These are phyloP conservation scores for Watsonalla binaria DNA, from an alignment of 2,888 invertebrate species.

Conservation along the genomic window DNA sequence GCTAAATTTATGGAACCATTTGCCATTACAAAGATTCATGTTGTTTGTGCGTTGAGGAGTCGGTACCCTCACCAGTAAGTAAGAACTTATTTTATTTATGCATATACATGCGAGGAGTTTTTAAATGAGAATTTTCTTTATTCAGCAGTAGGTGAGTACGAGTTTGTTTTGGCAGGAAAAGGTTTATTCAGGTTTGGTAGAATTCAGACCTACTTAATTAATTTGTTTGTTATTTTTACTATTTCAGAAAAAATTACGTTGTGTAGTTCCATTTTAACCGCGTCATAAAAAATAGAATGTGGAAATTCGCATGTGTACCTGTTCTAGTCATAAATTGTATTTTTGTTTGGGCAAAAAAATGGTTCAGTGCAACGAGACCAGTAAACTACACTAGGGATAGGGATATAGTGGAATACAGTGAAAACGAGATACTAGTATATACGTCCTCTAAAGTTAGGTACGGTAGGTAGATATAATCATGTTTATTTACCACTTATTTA, in stretches of 20 bases:
- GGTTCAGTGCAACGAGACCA: neutral
- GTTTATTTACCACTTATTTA: no score
- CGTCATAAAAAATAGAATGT: neutral
- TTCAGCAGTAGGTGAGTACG: neutral
- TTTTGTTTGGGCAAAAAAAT: neutral
- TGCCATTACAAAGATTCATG: conserved; percentile 20
- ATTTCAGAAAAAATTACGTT: neutral
- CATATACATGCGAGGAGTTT: neutral
- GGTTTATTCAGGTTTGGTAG: neutral
- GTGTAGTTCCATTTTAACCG: neutral
- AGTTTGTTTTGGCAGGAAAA: neutral
- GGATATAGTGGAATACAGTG: no score
- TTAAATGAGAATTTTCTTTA: neutral
- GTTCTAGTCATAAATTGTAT: neutral
- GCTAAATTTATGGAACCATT: conserved; percentile 20
- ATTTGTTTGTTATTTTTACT: neutral
- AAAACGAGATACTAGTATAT: no score
- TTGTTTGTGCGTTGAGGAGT: conserved; percentile 9
- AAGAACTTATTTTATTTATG: neutral
- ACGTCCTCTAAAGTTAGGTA: no score
- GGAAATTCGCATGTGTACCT: neutral
- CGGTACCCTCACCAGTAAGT: neutral
- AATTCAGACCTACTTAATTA: no score
- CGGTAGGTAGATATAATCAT: no score
- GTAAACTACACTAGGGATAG: no score